These are phyloP conservation scores for Anguilla megastoma DNA, from an alignment of 2,797 vertebrate genomes.

Conservation along the genomic window DNA sequence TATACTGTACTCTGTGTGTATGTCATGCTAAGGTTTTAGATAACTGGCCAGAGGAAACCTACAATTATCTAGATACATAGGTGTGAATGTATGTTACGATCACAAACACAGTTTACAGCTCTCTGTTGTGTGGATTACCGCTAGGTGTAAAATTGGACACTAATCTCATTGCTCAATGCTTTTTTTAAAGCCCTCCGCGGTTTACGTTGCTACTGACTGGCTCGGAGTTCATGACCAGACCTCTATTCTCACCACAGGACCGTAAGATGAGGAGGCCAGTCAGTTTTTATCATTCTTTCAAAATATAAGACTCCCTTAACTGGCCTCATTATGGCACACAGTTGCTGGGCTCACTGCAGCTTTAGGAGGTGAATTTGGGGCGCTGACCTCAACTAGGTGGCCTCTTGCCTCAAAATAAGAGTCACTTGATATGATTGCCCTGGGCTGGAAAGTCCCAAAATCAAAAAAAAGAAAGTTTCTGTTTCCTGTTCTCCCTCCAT, in stretches of 20 bases:
- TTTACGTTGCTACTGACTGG: background rate
- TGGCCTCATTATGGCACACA: background rate
- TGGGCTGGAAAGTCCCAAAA: background rate
- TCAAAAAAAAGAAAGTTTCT: background rate
- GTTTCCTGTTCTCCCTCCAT: background rate
- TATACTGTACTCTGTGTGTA: slow-evolving; percentile 44
- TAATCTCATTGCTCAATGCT: slow-evolving; percentile 72
- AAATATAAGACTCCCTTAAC: background rate
- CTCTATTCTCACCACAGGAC: background rate
- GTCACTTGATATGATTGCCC: slow-evolving; percentile 43
- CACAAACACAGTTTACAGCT: slow-evolving; percentile 66
- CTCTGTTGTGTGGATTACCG: slow-evolving; percentile 70
- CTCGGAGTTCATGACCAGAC: background rate
- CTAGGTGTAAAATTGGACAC: slow-evolving; percentile 76
- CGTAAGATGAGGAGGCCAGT: background rate
- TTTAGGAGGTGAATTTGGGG: background rate
- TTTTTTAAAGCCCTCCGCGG: slow-evolving; percentile 65
- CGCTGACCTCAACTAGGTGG: background rate
- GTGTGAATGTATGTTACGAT: slow-evolving; percentile 54
- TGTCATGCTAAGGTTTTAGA: slow-evolving; percentile 55
- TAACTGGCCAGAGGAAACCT: slow-evolving; percentile 43
- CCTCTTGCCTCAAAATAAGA: slow-evolving; percentile 8
- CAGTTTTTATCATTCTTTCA: background rate
- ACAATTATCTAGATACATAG: slow-evolving; percentile 44
- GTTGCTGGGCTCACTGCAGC: background rate